Conservation (phyloP, 2,888 invertebrate species). For the Piscicola geometra region DNA sequence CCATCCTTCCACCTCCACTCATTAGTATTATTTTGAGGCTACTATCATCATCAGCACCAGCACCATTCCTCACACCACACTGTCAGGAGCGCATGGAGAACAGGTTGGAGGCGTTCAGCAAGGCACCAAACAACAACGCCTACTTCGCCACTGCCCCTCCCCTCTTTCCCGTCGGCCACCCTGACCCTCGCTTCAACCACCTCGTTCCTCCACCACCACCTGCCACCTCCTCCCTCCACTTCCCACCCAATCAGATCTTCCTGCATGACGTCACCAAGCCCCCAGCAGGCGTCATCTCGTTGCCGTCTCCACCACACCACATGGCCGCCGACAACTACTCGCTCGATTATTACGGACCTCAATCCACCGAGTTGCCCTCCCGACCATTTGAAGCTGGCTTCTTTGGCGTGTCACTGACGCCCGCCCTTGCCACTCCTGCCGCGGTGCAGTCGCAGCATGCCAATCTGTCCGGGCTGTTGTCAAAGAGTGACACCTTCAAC, state of each 20-base stretch:
- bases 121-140: neutral
- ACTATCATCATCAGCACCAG: too few relatives aligned
- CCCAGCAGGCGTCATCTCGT: neutral
- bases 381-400: neutral
- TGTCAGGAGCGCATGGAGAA: slow-evolving; percentile 4
- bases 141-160: neutral
- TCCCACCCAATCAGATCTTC: neutral
- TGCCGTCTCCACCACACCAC: too few relatives aligned
- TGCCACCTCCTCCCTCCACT: neutral
- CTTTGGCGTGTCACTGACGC: neutral
- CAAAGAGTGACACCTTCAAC: neutral
- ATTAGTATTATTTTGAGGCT: neutral
- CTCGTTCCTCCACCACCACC: too few relatives aligned
- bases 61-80: too few relatives aligned
- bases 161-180: neutral
- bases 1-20: too few relatives aligned
- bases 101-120: neutral
- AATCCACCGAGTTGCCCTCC: too few relatives aligned
- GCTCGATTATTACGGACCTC: neutral
- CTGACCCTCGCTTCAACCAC: neutral
- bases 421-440: neutral
- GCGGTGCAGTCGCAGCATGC: too few relatives aligned
- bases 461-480: neutral
- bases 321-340: neutral
- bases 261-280: neutral